Percentiles rank a stretch among this genome's conserved stretches.
Evolutionary conservation across 2,113 vertebrate genomes (phyloP).

Genomic region (Toxotes chatareus): DNA sequence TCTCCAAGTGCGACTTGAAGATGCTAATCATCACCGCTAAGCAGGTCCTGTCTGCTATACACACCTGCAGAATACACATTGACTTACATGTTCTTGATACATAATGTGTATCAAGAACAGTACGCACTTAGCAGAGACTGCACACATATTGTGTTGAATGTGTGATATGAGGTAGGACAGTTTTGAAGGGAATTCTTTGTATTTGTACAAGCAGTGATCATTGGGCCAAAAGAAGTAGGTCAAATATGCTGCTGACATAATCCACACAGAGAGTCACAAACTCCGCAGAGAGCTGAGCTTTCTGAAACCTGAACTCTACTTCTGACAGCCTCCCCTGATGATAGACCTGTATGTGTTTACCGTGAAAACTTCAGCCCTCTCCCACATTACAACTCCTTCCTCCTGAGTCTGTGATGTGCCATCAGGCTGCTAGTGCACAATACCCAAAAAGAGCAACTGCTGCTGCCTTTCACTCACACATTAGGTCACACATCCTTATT

Average conservation of each 20-base stretch:
- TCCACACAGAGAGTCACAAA: constrained; percentile 38
- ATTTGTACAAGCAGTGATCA: constrained; percentile 14
- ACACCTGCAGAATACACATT: too few species aligned
- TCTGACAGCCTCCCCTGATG: constrained; percentile 33
- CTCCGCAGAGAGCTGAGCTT: constrained; percentile 39
- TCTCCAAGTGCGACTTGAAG: constrained; percentile 3
- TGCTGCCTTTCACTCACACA: constrained; percentile 29
- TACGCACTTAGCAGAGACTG: not conserved
- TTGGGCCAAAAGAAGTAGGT: constrained; percentile 51
- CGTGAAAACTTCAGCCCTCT: constrained; percentile 31
- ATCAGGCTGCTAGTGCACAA: not conserved
- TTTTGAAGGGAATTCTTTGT: constrained; percentile 18
- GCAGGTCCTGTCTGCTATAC: not conserved
- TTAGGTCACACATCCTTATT: constrained; percentile 56
- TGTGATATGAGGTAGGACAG: not conserved
- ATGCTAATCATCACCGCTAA: not conserved
- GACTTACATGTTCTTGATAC: not conserved
- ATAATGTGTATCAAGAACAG: not conserved
- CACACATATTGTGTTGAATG: not conserved
- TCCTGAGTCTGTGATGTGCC: constrained; percentile 22
- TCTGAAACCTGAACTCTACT: constrained; percentile 52
- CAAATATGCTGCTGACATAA: constrained; percentile 61
- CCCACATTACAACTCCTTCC: constrained; percentile 1
- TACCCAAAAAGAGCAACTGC: constrained; percentile 15
- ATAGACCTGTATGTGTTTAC: constrained; percentile 51